Percentiles rank a stretch among this genome's conserved stretches.
Evolutionary conservation across 1,140 invertebrate species (phyloP).

Genomic region (Platorchestia sp.): DNA sequence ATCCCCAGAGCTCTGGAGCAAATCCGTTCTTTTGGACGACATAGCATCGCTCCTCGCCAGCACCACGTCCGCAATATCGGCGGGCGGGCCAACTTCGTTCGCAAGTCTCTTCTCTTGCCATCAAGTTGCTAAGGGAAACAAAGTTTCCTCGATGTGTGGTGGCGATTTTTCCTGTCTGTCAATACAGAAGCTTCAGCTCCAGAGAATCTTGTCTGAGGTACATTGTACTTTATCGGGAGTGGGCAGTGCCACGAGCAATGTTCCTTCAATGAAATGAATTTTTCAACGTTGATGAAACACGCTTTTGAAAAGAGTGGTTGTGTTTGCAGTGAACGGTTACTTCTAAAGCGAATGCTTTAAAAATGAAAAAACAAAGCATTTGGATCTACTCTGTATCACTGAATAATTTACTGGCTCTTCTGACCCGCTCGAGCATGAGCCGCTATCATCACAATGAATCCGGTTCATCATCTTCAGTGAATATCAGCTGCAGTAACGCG

Average conservation of each 20-base stretch:
- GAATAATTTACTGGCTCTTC: not conserved
- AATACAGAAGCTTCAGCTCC: not conserved
- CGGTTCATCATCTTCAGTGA: no score
- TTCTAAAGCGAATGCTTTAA: not conserved
- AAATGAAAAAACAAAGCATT: not conserved
- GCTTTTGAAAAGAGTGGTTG: not conserved
- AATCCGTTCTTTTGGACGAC: not conserved
- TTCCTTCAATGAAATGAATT: not conserved
- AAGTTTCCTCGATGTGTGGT: not conserved
- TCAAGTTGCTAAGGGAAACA: not conserved
- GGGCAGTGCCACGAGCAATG: not conserved
- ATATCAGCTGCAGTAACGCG: not conserved
- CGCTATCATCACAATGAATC: not conserved
- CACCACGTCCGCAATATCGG: not conserved
- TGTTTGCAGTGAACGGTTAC: not conserved
- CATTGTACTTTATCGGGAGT: no score
- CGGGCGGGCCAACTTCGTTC: not conserved
- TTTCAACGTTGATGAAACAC: not conserved
- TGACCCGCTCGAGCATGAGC: not conserved
- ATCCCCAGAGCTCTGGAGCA: not conserved
- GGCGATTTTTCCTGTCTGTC: not conserved
- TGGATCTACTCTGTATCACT: not conserved
- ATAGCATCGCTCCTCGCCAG: not conserved
- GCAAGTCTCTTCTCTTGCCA: not conserved
- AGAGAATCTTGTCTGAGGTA: not conserved